Conservation (phyloP, 2,797 vertebrate genomes). For the Sciaenops ocellatus region DNA sequence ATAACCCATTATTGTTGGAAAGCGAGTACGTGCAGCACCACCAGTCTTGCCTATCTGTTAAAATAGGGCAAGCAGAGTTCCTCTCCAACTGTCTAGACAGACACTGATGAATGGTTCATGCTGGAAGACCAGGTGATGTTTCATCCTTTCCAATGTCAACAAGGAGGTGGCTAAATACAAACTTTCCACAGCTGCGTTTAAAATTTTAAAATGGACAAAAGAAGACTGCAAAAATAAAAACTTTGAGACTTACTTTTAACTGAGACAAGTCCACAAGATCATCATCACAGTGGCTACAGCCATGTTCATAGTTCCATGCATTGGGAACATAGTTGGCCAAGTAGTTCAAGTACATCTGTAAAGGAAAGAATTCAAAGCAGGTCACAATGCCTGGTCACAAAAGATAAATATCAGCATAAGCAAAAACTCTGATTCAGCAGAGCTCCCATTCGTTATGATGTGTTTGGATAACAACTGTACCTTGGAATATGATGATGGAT, state of each 20-base stretch:
- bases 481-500: slow-evolving; percentile 7
- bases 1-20: slow-evolving; percentile 72
- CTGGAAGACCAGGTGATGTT: slow-evolving; percentile 24
- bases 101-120: slow-evolving; percentile 42
- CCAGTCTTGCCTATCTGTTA: slow-evolving; percentile 65
- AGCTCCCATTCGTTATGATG: neutral
- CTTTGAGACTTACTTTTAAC: slow-evolving; percentile 86
- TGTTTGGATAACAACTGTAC: slow-evolving; percentile 20
- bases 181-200: slow-evolving; percentile 46
- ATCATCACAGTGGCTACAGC: slow-evolving; percentile 90
- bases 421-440: neutral
- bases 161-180: slow-evolving; percentile 30
- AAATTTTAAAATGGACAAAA: slow-evolving; percentile 44
- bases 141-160: slow-evolving; percentile 50
- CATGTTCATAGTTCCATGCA: slow-evolving; percentile 93
- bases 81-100: slow-evolving; percentile 61
- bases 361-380: slow-evolving; percentile 47
- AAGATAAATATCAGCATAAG: neutral
- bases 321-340: slow-evolving; percentile 97
- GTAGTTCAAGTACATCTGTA: slow-evolving; percentile 95
- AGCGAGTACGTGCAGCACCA: slow-evolving; percentile 26
- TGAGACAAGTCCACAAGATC: slow-evolving; percentile 90
- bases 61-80: slow-evolving; percentile 43
- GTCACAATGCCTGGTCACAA: slow-evolving; percentile 8
- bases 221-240: slow-evolving; percentile 37